These are phyloP conservation scores for Maniola jurtina DNA, from an alignment of 1,140 invertebrate genomes.

Conservation along the genomic window DNA sequence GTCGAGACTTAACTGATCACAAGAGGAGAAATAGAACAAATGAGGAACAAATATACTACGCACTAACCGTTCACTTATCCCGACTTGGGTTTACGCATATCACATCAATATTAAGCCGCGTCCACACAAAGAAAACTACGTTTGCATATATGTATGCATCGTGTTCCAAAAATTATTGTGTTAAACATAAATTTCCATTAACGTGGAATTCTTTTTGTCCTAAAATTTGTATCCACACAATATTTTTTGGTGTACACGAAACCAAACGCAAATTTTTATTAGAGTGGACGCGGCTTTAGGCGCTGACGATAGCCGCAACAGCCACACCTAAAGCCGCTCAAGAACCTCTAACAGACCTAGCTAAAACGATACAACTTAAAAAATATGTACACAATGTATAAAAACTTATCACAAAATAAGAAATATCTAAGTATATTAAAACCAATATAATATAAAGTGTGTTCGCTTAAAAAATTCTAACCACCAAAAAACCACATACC, in stretches of 20 bases:
- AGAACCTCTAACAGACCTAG: conserved; percentile 42
- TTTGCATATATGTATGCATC: no score
- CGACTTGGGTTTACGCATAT: conserved; percentile 55
- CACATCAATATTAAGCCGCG: conserved; percentile 55
- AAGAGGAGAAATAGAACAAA: conserved; percentile 64
- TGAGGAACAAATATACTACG: conserved; percentile 74
- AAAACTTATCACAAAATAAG: conserved; percentile 72
- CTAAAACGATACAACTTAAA: conserved; percentile 53
- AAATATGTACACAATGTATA: conserved; percentile 71
- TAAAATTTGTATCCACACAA: no score
- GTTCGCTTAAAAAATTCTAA: neutral
- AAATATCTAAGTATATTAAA: conserved; percentile 51
- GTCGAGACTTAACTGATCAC: conserved; percentile 75
- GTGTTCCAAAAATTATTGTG: no score
- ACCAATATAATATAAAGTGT: conserved; percentile 39
- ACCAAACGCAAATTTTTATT: no score
- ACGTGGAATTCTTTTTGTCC: no score
- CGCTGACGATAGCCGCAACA: conserved; percentile 27
- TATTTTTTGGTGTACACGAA: no score
- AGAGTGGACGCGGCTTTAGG: conserved; percentile 3
- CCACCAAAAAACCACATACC: neutral
- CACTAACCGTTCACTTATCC: conserved; percentile 63
- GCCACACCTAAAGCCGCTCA: conserved; percentile 54
- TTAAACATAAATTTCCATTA: no score
- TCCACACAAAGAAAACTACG: no score